Base-by-base conservation (phyloP, 2,888 invertebrate species). In the Machimus atricapillus region DNA sequence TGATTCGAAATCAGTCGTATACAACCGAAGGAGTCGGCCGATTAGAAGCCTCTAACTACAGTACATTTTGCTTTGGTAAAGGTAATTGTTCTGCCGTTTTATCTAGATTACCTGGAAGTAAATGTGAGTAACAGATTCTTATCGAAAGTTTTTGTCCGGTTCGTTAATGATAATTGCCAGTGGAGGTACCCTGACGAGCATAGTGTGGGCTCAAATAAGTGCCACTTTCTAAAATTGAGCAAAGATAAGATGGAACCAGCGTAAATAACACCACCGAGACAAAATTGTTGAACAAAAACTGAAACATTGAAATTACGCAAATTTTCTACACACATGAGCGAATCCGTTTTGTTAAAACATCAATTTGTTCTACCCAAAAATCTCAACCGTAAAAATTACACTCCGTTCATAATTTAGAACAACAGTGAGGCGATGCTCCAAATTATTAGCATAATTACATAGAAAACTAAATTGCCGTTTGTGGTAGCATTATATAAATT, bases 161-260 rank as follows among this genome's bases (percentile, higher is more conserved):
- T 87, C 87, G 87, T 87, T 87, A 87, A 85, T 87, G 73, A 85
- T 85, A 87, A 87, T 85, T 85, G 85, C 85, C 77, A 87, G 66
- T 78, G 52, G 66, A 66, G 81, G 34, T 81, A 52, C 43, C 19
- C 66, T 66, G 66, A 66, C 66, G n/a, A 37, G 43, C 78, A 2
- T 43, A 19, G 31, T 16, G 12, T 78, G 78, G 43, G 78, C 43
- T 78, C 40, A 19, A 43, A 78, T 78, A 43, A 78, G 46, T 43
- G 40, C 37, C 78, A 78, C 66, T 78, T 78, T 78, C 78, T 43
- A 37, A 43, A 37, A 78, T 43, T 43, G 43, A 23, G 43, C 12
- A n/a, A 23, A 78, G 78, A 78, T 78, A 43, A 37, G 78, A 78
- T 78, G 37, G 43, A 46, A 78, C n/a, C n/a, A 78, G 23, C 43